Base-by-base conservation (phyloP, 2,888 invertebrate species). In the Drosophila fulvimacula region DNA sequence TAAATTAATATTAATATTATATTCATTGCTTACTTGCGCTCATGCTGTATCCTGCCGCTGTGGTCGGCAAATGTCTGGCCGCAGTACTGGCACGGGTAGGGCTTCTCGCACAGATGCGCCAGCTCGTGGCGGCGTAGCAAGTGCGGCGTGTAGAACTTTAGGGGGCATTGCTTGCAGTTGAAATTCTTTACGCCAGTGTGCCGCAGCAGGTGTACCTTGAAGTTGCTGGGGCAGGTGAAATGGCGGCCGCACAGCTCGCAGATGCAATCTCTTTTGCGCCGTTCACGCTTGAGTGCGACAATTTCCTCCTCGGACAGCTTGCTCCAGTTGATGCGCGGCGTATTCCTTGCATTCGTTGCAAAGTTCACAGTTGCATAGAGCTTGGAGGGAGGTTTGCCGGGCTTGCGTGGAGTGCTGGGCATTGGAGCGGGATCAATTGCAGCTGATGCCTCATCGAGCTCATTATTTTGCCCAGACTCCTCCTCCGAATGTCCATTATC, bases 201-300 rank as follows among this genome's bases (percentile, higher is more conserved):
- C 0, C 85, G 88, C 10, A 85, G 24, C 9, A 85, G 65, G 49
- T 89, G 85, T 19, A 85, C 73, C 32, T 89, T 85, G 1, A 85
- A 85, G 39, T 85, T 85, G 59, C 85, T 85, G 9, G 86, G 86
- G 17, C 90, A 89, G 53, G 75, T 73, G 17, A 85, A 85, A 30
- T 85, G 85, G 2, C 76, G 59, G 3, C 85, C 85, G 15, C 85
- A 85, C 48, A 71, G 67, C 15, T 89, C 85, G 17, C 85, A 85
- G 15, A 85, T 88, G 32, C 85, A 85, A 36, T 85, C 88, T 1
- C 90, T 71, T n/a, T 67, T 76, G 1, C 85, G 86, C 4, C 88
- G 80, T 11, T 86, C 83, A 0, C 85, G 76, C 27, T 80, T 85
- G 2, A 85, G 44, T 0, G 71, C 66, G 27, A 78, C 81, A 5